Evolutionary conservation across 2,888 invertebrate genomes (phyloP).

Genomic region (Quadroppia sp.): DNA sequence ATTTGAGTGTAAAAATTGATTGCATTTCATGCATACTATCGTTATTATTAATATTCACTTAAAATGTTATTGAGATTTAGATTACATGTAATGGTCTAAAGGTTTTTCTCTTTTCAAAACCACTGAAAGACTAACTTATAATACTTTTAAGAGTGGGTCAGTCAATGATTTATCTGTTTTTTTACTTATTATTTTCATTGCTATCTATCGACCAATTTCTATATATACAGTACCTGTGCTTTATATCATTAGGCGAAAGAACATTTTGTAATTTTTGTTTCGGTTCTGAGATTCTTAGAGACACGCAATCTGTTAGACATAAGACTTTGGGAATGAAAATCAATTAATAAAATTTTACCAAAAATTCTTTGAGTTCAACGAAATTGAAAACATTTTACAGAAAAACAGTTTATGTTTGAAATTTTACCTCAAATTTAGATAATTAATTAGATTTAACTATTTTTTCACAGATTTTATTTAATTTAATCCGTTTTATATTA

Average conservation of each 20-base stretch:
- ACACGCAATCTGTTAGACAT: not conserved
- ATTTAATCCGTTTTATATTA: not conserved
- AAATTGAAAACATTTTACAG: constrained; percentile 1
- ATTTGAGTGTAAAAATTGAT: no score
- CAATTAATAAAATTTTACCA: not conserved
- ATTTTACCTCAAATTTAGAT: not conserved
- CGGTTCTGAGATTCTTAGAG: not conserved
- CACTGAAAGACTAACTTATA: constrained; percentile 14
- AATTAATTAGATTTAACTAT: not conserved
- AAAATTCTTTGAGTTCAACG: not conserved
- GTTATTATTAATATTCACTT: no score
- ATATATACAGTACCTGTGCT: constrained; percentile 1
- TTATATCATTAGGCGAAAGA: not conserved
- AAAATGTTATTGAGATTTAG: not conserved
- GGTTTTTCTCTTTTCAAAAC: not conserved
- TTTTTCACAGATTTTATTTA: no score
- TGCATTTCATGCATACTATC: not conserved
- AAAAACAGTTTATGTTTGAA: not conserved
- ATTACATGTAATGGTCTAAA: constrained; percentile 3
- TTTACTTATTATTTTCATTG: not conserved
- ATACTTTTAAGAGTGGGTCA: not conserved
- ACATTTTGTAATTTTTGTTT: not conserved
- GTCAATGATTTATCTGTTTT: constrained; percentile 5
- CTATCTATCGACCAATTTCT: not conserved
- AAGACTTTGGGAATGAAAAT: not conserved